Evolutionary conservation across 2,888 invertebrate genomes (phyloP).

Genomic region (Chydorus sphaericus): DNA sequence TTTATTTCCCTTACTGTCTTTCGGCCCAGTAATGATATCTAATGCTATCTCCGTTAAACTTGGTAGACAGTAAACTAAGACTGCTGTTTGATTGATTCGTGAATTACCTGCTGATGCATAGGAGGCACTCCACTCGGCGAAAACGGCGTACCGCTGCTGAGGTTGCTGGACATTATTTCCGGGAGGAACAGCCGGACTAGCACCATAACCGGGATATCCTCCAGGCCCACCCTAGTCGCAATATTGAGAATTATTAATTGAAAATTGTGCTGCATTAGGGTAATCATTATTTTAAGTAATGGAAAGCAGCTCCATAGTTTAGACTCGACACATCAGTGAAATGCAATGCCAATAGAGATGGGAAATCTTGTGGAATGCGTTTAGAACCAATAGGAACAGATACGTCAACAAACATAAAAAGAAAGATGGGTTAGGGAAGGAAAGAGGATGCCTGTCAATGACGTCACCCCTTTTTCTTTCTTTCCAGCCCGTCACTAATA

Average conservation of each 20-base stretch:
- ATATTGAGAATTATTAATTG: not conserved
- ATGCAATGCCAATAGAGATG: constrained; percentile 1
- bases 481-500: constrained; percentile 1
- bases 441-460: constrained; percentile 3
- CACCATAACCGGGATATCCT: not conserved
- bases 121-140: too few species aligned
- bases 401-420: not conserved
- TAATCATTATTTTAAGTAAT: too few species aligned
- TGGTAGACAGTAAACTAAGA: too few species aligned
- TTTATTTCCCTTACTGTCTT: too few species aligned
- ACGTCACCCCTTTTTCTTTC: not conserved
- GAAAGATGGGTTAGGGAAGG: not conserved
- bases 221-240: not conserved
- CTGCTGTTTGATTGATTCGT: too few species aligned
- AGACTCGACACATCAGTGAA: not conserved
- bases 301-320: too few species aligned
- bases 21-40: too few species aligned
- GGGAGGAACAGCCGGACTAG: not conserved
- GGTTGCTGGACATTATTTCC: not conserved
- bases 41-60: too few species aligned
- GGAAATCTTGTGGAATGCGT: too few species aligned
- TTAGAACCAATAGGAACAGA: too few species aligned
- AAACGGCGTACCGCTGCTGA: constrained; percentile 1
- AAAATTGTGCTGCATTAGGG: not conserved
- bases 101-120: constrained; percentile 6